Percentiles rank a stretch among this genome's conserved stretches.
Evolutionary conservation across 2,888 invertebrate genomes (phyloP).

Genomic region (Drosophila engyochracea): DNA sequence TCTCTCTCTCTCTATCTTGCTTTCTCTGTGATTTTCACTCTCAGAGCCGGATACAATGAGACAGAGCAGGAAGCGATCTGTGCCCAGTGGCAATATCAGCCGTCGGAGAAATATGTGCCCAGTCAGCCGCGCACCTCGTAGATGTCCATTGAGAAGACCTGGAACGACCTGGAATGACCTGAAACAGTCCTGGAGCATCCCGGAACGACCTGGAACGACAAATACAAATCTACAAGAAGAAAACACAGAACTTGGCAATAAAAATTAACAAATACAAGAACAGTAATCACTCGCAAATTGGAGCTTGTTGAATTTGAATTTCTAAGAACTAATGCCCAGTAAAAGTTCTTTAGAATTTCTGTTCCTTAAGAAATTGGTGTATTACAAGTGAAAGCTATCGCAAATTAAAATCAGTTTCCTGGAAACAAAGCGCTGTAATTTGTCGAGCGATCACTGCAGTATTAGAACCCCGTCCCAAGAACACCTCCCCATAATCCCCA

Average conservation of each 20-base stretch:
- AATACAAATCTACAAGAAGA: slow-evolving; percentile 37
- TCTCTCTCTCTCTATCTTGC: background rate
- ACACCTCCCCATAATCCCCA: background rate
- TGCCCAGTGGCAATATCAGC: slow-evolving; percentile 88
- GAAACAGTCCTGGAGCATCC: slow-evolving; percentile 8
- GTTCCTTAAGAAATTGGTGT: background rate
- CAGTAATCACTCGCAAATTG: background rate
- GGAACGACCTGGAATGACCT: slow-evolving; percentile 18
- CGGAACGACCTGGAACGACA: slow-evolving; percentile 22
- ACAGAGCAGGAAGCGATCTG: slow-evolving; percentile 87
- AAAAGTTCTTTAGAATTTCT: background rate
- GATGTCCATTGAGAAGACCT: slow-evolving; percentile 18
- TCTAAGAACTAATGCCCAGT: background rate
- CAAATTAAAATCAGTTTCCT: background rate
- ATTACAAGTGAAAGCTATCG: background rate
- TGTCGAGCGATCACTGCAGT: slow-evolving; percentile 13
- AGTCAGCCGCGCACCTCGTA: slow-evolving; percentile 82
- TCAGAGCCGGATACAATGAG: slow-evolving; percentile 88
- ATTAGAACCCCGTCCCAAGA: background rate
- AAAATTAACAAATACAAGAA: background rate
- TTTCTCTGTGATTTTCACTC: background rate
- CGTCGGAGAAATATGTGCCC: slow-evolving; percentile 88
- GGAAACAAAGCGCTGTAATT: background rate
- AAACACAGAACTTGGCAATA: slow-evolving; percentile 29
- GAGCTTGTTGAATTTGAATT: background rate